Base-by-base conservation (phyloP, 2,113 vertebrate species). In the Pao palembangensis region DNA sequence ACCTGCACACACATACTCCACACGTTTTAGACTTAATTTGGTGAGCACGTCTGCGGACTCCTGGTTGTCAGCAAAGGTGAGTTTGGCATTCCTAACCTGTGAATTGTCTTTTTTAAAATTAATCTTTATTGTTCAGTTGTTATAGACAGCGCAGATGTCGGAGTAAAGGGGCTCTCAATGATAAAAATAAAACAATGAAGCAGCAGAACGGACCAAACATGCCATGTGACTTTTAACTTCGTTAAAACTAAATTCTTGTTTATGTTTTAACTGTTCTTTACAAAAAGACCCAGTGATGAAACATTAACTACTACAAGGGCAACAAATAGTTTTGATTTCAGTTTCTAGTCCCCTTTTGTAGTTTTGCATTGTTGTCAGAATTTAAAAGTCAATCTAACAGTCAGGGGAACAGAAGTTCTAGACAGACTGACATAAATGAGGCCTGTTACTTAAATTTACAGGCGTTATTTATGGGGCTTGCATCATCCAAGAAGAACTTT, bases 61-160 rank as follows among this genome's bases (percentile, higher is more conserved):
- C 66, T 55, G 15, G 74, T 51, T 79, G 83, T 81, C 85, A 84
- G 85, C 74, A 61, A 76, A 87, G 88, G 89, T 89, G 81, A 87
- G 88, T 83, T 64, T 60, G 71, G 31, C 52, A 17, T 10, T 48
- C 17, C 10, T 18, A 11, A n/a, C 10, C 17, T 49, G n/a, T 19
- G n/a, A 8, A 7, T 20, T 3, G 17, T 16, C 15, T 47, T 17
- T 0, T 47, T 6, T 16, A 8, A n/a, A 1, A 17, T 47, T 3
- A 16, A 8, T 47, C 44, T 8, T 13, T 7, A 31, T 12, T 12
- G 34, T 38, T 38, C 8, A 10, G 2, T 38, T 38, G 8, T 12
- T 12, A 38, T 2, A 2, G 11, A 12, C 8, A 38, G 34, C 21
- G 34, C 34, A 8, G 21, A 23, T 23, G 21, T 23, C 11, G 2